Conservation (phyloP, 2,113 vertebrate species). For the Chaetura pelagica region DNA sequence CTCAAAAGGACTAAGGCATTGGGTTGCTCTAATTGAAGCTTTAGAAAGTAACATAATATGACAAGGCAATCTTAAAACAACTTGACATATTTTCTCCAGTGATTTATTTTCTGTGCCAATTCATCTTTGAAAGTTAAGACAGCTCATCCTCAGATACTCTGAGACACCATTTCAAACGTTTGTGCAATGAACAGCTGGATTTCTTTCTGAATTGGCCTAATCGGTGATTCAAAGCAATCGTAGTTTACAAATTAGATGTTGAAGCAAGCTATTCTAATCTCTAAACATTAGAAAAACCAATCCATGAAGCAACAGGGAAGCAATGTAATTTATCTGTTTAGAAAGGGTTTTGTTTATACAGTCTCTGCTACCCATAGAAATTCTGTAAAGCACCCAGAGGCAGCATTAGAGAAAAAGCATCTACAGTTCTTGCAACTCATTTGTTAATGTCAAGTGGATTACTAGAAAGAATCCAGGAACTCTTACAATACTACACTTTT, state of each 20-base stretch:
- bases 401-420: not conserved
- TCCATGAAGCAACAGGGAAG: not conserved
- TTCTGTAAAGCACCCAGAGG: not conserved
- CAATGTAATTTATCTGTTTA: not conserved
- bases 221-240: not conserved
- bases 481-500: not conserved
- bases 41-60: not conserved
- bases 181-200: constrained; percentile 2
- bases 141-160: not conserved
- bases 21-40: not conserved
- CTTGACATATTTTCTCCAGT: not conserved
- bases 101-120: not conserved
- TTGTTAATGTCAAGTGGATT: constrained; percentile 20
- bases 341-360: not conserved
- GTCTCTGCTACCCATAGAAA: not conserved
- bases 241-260: constrained; percentile 11
- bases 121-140: not conserved
- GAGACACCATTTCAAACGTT: not conserved
- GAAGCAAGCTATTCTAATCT: constrained; percentile 13
- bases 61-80: not conserved
- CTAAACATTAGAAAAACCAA: constrained; percentile 11
- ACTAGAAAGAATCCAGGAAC: not conserved
- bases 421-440: not conserved
- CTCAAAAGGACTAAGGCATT: not conserved
- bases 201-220: not conserved